These are phyloP conservation scores for Scaptomyza tumidula DNA, from an alignment of 2,888 invertebrate genomes.

Conservation along the genomic window DNA sequence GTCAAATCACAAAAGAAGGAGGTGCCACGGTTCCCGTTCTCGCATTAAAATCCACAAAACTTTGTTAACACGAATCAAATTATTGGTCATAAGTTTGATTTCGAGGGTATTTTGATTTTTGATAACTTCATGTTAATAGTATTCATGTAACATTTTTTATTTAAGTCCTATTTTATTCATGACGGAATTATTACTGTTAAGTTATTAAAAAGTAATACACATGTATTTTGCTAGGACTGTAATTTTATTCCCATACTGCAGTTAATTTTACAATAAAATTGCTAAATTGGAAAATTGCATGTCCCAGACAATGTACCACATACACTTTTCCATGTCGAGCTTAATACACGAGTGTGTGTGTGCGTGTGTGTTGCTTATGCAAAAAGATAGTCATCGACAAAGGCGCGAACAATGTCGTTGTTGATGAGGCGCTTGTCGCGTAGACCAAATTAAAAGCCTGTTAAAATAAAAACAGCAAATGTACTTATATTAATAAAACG, in stretches of 20 bases:
- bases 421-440: conserved; percentile 33
- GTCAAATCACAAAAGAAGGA: conserved; percentile 52
- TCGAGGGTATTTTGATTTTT: not conserved
- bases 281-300: conserved; percentile 71
- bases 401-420: conserved; percentile 66
- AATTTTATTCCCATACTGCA: conserved; percentile 35
- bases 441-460: conserved; percentile 54
- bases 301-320: conserved; percentile 48
- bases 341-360: conserved; percentile 3
- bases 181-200: not conserved
- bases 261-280: conserved; percentile 32
- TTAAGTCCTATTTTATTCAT: not conserved
- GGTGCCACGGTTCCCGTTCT: conserved; percentile 20
- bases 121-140: not conserved
- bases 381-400: conserved; percentile 57
- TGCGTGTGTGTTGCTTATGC: conserved; percentile 30
- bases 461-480: conserved; percentile 41
- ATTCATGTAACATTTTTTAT: not conserved
- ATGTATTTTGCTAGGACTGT: conserved; percentile 10
- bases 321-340: no score
- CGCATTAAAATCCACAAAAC: not conserved
- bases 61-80: conserved; percentile 1
- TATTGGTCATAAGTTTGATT: not conserved
- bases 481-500: conserved; percentile 24
- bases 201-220: not conserved